phyloP scores from a whole-genome alignment of 2,888 invertebrate species.

The Sminthurinus aureus region DNA sequence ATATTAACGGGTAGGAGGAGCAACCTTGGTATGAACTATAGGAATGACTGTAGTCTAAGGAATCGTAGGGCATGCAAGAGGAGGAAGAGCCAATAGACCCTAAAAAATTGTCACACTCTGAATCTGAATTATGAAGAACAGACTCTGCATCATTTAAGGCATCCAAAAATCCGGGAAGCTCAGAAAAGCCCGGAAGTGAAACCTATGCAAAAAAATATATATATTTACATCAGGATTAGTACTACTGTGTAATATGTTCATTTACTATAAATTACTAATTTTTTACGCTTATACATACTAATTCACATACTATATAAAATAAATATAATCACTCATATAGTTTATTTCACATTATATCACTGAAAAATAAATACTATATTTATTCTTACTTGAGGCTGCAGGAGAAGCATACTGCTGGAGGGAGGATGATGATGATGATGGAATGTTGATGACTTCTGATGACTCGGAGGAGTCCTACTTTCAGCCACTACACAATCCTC shows the following conservation, averaged over 20 bases:
- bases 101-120: constrained; percentile 56
- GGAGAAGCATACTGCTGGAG: constrained; percentile 93
- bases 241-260: not conserved
- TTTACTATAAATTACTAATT: too few relatives aligned
- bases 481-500: constrained; percentile 56
- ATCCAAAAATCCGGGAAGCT: constrained; percentile 60
- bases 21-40: constrained; percentile 63
- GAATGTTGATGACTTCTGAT: constrained; percentile 52
- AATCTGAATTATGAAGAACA: constrained; percentile 57
- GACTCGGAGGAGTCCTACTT: constrained; percentile 48
- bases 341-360: not conserved
- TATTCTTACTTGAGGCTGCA: constrained; percentile 85
- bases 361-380: not conserved
- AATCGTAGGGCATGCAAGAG: constrained; percentile 67
- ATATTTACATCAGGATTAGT: not conserved
- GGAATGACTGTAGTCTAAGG: constrained; percentile 62
- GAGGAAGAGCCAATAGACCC: constrained; percentile 62
- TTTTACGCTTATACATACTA: too few relatives aligned
- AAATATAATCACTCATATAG: not conserved
- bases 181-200: constrained; percentile 59
- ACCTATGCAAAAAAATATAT: constrained; percentile 47
- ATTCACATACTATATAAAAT: not conserved
- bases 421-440: constrained; percentile 61
- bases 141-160: constrained; percentile 60
- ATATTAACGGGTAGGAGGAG: constrained; percentile 17